Conservation (phyloP, 2,113 vertebrate species). For the Austrofundulus limnaeus region DNA sequence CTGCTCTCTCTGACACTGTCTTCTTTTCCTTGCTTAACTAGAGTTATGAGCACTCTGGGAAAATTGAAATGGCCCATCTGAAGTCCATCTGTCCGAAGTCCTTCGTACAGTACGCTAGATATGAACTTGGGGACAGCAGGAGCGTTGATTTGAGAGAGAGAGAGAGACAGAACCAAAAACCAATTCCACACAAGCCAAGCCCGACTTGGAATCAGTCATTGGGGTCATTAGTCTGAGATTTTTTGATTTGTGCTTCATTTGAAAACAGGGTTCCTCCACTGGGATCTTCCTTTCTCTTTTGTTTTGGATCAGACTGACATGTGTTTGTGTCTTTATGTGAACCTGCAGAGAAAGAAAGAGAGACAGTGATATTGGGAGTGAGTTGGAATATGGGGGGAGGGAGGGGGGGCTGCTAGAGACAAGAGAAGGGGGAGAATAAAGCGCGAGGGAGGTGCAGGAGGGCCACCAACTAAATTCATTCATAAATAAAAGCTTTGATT, state of each 20-base stretch:
- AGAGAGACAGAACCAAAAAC: slow-evolving; percentile 62
- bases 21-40: slow-evolving; percentile 80
- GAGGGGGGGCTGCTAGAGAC: slow-evolving; percentile 28
- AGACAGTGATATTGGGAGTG: slow-evolving; percentile 72
- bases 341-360: slow-evolving; percentile 84
- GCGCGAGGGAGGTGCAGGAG: slow-evolving; percentile 70
- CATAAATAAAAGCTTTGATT: slow-evolving; percentile 21
- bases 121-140: slow-evolving; percentile 80
- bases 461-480: slow-evolving; percentile 65
- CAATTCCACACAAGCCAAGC: slow-evolving; percentile 68
- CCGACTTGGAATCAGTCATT: slow-evolving; percentile 70
- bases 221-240: slow-evolving; percentile 72
- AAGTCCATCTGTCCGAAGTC: slow-evolving; percentile 81
- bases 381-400: slow-evolving; percentile 26
- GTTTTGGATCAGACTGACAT: slow-evolving; percentile 74
- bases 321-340: slow-evolving; percentile 78
- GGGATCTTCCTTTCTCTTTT: slow-evolving; percentile 72
- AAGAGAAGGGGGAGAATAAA: slow-evolving; percentile 66
- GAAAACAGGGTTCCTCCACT: slow-evolving; percentile 72
- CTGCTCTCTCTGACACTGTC: slow-evolving; percentile 80
- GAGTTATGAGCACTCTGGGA: slow-evolving; percentile 82
- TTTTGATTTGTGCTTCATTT: slow-evolving; percentile 81
- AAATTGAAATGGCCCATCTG: slow-evolving; percentile 79
- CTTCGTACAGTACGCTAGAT: slow-evolving; percentile 79
- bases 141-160: slow-evolving; percentile 72